Percentiles rank a stretch among this genome's conserved stretches.
These are phyloP conservation scores for Melanostoma scalare DNA, from an alignment of 2,888 invertebrate species.

Conservation along the genomic window DNA sequence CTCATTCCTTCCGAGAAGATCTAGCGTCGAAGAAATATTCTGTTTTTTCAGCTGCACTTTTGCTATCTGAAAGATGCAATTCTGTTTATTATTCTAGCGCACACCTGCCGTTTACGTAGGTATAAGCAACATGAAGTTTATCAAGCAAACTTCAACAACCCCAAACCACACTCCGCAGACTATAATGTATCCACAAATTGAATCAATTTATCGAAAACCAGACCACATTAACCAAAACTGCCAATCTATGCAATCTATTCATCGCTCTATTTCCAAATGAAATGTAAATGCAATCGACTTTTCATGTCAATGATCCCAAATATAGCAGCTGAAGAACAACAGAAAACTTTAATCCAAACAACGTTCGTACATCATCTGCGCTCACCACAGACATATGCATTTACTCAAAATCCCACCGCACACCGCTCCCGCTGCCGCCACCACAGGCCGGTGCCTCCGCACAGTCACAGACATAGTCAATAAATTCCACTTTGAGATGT, in stretches of 20 bases:
- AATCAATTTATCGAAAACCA: conserved; percentile 51
- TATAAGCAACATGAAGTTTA: conserved; percentile 2
- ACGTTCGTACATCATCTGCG: conserved; percentile 40
- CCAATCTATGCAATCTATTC: conserved; percentile 44
- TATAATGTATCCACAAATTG: conserved; percentile 28
- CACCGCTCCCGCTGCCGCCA: neutral
- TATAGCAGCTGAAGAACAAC: neutral
- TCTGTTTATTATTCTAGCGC: conserved; percentile 45
- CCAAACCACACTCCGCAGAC: neutral
- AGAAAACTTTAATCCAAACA: conserved; percentile 21
- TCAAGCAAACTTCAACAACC: conserved; percentile 12
- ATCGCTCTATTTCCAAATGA: conserved; percentile 40
- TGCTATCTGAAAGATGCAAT: neutral
- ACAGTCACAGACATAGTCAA: conserved; percentile 32
- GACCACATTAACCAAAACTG: conserved; percentile 42
- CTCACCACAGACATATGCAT: conserved; percentile 10
- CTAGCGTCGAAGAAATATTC: no score
- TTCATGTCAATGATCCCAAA: conserved; percentile 39
- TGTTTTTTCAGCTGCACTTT: neutral
- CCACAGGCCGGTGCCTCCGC: neutral
- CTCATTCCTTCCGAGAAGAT: no score
- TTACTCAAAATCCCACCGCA: neutral
- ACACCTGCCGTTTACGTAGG: conserved; percentile 45
- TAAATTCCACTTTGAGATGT: conserved; percentile 51
- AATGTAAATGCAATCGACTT: conserved; percentile 46